Conservation (phyloP, 2,797 vertebrate species). For the Anguilla obscura region DNA sequence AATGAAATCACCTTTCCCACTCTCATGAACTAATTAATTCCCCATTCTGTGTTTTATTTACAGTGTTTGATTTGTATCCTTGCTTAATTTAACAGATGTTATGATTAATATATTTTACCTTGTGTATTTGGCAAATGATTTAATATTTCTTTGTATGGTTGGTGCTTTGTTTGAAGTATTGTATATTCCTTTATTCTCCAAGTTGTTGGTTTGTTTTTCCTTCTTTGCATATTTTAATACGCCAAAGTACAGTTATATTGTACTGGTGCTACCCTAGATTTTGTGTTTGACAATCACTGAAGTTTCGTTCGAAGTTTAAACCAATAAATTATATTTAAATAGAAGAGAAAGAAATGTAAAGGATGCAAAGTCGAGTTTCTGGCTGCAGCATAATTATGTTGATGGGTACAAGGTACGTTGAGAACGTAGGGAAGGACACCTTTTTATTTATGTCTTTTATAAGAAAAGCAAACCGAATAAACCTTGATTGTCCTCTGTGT, state of each 20-base stretch:
- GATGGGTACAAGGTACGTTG: constrained; percentile 55
- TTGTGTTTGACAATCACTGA: constrained; percentile 86
- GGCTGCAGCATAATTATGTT: constrained; percentile 47
- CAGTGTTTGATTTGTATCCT: constrained; percentile 72
- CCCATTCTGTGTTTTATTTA: constrained; percentile 67
- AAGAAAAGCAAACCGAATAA: constrained; percentile 77
- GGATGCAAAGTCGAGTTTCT: constrained; percentile 68
- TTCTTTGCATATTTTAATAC: constrained; percentile 73
- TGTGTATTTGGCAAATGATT: constrained; percentile 72
- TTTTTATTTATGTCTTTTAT: constrained; percentile 71
- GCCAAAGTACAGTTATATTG: constrained; percentile 98
- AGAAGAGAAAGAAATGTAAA: constrained; percentile 70
- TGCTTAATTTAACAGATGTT: constrained; percentile 76
- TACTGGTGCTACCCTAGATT: constrained; percentile 96
- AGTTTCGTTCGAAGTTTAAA: constrained; percentile 78
- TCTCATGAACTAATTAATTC: constrained; percentile 52
- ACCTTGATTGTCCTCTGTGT: constrained; percentile 76
- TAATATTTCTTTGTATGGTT: constrained; percentile 72
- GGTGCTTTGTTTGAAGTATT: constrained; percentile 78
- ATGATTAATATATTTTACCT: constrained; percentile 83
- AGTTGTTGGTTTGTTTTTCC: constrained; percentile 58
- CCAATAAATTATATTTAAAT: constrained; percentile 80
- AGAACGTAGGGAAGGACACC: constrained; percentile 54
- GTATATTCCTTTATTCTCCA: constrained; percentile 71
- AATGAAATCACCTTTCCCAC: constrained; percentile 47